Evolutionary conservation across 2,797 vertebrate genomes (phyloP).

Genomic region (Betta splendens): DNA sequence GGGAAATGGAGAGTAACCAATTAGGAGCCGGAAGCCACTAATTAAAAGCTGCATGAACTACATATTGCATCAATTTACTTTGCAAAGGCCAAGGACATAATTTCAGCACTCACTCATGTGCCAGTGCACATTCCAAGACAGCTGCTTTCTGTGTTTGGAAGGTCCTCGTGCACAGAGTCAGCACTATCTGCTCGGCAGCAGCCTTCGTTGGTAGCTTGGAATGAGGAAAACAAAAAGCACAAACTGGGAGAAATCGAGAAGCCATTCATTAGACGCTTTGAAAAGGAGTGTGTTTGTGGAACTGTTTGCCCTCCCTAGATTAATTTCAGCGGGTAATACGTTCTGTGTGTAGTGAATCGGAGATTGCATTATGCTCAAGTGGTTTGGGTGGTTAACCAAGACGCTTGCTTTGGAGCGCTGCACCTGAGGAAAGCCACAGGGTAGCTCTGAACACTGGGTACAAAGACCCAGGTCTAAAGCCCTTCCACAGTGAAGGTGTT

Average conservation of each 20-base stretch:
- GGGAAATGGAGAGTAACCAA: slow-evolving; percentile 73
- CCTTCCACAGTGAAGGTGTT: slow-evolving; percentile 55
- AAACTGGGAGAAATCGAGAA: slow-evolving; percentile 57
- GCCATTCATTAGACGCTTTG: slow-evolving; percentile 70
- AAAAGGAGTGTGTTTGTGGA: slow-evolving; percentile 69
- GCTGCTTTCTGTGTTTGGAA: slow-evolving; percentile 65
- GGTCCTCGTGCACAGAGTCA: slow-evolving; percentile 65
- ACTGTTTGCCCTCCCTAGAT: slow-evolving; percentile 74
- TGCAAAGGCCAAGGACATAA: slow-evolving; percentile 69
- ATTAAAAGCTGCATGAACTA: slow-evolving; percentile 83
- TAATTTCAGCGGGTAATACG: slow-evolving; percentile 70
- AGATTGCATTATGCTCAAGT: slow-evolving; percentile 76
- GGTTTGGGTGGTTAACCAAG: slow-evolving; percentile 78
- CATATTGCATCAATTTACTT: slow-evolving; percentile 83
- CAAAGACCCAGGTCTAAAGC: slow-evolving; percentile 43
- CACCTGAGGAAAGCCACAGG: slow-evolving; percentile 76
- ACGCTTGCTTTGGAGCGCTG: slow-evolving; percentile 71
- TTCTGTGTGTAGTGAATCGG: slow-evolving; percentile 75
- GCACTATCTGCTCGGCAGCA: slow-evolving; percentile 43
- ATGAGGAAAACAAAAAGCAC: slow-evolving; percentile 55
- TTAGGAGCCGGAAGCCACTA: slow-evolving; percentile 85
- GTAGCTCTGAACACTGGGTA: slow-evolving; percentile 49
- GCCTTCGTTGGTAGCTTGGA: slow-evolving; percentile 49
- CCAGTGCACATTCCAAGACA: slow-evolving; percentile 72
- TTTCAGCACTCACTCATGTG: slow-evolving; percentile 66